Evolutionary conservation across 2,888 invertebrate genomes (phyloP).

Genomic region (Leptinotarsa peninsularis): DNA sequence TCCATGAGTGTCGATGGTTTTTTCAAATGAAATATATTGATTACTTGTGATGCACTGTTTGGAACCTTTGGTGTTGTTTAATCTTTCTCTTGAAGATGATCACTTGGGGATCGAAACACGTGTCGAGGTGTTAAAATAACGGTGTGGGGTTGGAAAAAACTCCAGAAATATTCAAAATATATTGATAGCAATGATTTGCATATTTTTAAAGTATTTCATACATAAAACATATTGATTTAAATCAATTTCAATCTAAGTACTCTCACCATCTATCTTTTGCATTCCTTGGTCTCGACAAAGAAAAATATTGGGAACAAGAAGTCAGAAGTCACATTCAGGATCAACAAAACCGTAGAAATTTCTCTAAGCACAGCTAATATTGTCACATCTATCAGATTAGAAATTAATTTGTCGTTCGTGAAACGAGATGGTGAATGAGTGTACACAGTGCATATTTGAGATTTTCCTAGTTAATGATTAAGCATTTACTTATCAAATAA

Average conservation of each 20-base stretch:
- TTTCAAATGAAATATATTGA: no score
- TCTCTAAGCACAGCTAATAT: slow-evolving; percentile 1
- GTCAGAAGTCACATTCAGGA: background rate
- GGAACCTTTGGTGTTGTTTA: no score
- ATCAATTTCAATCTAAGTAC: background rate
- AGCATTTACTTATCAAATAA: background rate
- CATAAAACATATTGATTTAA: no score
- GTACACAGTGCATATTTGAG: slow-evolving; percentile 1
- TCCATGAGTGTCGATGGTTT: no score
- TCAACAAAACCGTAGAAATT: background rate
- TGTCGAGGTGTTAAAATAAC: no score
- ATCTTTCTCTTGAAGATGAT: no score
- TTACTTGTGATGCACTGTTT: no score
- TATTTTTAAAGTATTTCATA: no score
- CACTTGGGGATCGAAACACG: no score
- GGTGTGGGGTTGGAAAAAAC: no score
- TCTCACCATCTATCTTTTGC: background rate
- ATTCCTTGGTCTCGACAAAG: background rate
- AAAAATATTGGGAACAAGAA: slow-evolving; percentile 3
- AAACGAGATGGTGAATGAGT: background rate
- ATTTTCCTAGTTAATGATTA: slow-evolving; percentile 7
- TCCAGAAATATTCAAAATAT: no score
- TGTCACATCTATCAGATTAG: slow-evolving; percentile 8
- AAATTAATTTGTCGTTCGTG: background rate
- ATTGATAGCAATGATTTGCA: background rate